phyloP scores from a whole-genome alignment of 2,797 vertebrate species.

The Craterocephalus amniculus region DNA sequence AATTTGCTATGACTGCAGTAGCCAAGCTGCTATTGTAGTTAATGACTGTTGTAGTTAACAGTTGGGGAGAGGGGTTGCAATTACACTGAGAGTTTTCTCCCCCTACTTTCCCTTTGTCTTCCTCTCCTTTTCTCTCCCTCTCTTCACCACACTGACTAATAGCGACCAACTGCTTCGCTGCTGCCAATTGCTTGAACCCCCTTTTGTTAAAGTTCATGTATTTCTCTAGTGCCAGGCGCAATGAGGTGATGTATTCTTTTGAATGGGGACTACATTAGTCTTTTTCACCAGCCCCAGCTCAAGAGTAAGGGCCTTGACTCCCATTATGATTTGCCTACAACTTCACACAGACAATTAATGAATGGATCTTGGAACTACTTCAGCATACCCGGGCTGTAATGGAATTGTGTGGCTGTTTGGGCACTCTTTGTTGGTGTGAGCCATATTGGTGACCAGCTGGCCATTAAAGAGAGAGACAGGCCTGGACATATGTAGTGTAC shows the following conservation, averaged over 20 bases:
- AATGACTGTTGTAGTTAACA: constrained; percentile 89
- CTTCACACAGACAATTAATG: constrained; percentile 86
- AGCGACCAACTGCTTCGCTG: constrained; percentile 75
- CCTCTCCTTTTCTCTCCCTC: constrained; percentile 62
- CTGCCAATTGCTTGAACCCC: constrained; percentile 84
- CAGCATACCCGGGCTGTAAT: constrained; percentile 77
- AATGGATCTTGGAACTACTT: constrained; percentile 84
- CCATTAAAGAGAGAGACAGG: constrained; percentile 83
- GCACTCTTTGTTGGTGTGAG: constrained; percentile 76
- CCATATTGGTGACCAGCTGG: constrained; percentile 89
- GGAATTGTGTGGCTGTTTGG: constrained; percentile 80
- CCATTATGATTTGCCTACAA: constrained; percentile 83
- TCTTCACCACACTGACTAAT: constrained; percentile 80
- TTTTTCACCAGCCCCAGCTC: constrained; percentile 71
- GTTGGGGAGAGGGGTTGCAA: constrained; percentile 85
- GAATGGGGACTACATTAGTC: constrained; percentile 80
- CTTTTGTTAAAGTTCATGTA: constrained; percentile 87
- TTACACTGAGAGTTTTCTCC: constrained; percentile 82
- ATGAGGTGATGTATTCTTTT: constrained; percentile 84
- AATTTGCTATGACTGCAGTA: constrained; percentile 87
- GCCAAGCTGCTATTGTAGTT: constrained; percentile 86
- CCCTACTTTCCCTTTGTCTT: constrained; percentile 73
- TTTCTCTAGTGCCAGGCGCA: constrained; percentile 80
- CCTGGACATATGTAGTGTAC: constrained; percentile 86
- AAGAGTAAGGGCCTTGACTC: constrained; percentile 76